These are phyloP conservation scores for Balaeniceps rex DNA, from an alignment of 2,113 vertebrate species.

Conservation along the genomic window DNA sequence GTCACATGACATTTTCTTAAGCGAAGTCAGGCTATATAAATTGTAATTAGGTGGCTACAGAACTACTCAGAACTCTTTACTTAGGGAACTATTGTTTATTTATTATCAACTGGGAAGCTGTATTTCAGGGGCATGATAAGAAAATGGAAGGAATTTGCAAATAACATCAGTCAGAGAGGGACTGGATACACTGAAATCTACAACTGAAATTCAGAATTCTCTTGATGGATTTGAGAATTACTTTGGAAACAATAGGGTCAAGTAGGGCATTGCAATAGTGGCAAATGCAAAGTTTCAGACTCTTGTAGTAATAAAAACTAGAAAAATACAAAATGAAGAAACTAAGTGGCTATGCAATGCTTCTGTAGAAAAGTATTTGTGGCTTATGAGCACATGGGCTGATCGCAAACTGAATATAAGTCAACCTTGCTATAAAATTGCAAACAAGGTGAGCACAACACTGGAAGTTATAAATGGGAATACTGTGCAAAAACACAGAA, in stretches of 20 bases:
- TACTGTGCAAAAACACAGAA: background rate
- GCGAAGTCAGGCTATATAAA: background rate
- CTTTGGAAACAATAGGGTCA: background rate
- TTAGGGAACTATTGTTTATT: background rate
- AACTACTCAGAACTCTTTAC: background rate
- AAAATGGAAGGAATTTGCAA: background rate
- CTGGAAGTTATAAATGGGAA: background rate
- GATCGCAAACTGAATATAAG: background rate
- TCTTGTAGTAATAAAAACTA: background rate
- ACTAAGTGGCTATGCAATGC: background rate
- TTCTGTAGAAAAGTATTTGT: background rate
- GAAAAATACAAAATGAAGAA: background rate
- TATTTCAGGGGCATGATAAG: background rate
- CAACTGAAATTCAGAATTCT: background rate
- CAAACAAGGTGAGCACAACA: background rate
- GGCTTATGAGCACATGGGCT: background rate
- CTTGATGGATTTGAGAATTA: background rate
- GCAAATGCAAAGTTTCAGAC: background rate
- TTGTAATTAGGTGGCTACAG: background rate
- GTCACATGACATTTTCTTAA: background rate
- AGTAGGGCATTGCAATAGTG: background rate
- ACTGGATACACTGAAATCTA: background rate
- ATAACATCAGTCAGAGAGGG: background rate
- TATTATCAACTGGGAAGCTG: background rate
- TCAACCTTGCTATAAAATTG: background rate